Evolutionary conservation across 2,888 invertebrate genomes (phyloP).

Genomic region (Monoplex corrugatus): DNA sequence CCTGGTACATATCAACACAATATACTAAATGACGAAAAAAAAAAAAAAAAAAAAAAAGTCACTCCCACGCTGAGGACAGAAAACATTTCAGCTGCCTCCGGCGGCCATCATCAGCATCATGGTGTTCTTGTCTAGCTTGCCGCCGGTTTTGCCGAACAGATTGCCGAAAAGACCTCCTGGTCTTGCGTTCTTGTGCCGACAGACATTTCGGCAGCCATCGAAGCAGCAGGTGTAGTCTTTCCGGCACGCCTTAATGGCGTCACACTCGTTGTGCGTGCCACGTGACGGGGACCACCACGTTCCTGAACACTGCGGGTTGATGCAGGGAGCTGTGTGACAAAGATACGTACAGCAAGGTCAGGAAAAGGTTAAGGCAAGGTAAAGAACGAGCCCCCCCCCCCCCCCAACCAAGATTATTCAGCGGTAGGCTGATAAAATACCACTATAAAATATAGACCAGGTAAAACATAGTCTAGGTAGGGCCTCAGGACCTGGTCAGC

Average conservation of each 20-base stretch:
- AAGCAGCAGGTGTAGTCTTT: conserved; percentile 19
- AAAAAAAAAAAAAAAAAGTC: no score
- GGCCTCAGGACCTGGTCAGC: no score
- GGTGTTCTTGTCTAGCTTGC: neutral
- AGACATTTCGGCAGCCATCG: conserved; percentile 21
- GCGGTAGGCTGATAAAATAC: no score
- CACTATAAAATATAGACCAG: no score
- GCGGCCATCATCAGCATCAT: conserved; percentile 16
- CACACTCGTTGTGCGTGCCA: conserved; percentile 19
- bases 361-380: no score
- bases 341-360: no score
- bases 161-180: neutral
- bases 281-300: neutral
- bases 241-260: conserved; percentile 18
- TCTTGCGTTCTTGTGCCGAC: neutral
- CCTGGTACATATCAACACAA: neutral
- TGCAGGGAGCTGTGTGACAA: neutral
- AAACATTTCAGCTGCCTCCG: neutral
- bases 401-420: no score
- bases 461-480: no score
- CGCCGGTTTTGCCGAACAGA: neutral
- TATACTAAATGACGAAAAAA: neutral
- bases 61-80: neutral
- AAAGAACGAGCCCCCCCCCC: no score
- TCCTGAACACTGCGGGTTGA: neutral